phyloP scores from a whole-genome alignment of 2,113 vertebrate genomes.

The Talpa occidentalis region DNA sequence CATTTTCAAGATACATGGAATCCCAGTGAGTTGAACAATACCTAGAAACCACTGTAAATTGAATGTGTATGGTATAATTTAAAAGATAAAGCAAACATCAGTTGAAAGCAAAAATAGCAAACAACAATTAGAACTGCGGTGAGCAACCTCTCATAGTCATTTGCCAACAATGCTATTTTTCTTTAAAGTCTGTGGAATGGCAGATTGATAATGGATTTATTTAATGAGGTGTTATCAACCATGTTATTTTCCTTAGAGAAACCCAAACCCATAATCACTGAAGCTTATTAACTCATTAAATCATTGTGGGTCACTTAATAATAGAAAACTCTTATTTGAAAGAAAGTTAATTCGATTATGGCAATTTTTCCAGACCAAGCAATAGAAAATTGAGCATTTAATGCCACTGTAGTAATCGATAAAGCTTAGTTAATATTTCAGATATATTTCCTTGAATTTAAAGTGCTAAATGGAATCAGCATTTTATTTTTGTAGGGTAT shows the following conservation, averaged over 20 bases:
- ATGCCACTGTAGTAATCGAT: slow-evolving; percentile 56
- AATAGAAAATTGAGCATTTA: slow-evolving; percentile 44
- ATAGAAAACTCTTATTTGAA: neutral
- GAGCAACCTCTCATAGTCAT: neutral
- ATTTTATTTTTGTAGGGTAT: neutral
- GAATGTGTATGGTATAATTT: neutral
- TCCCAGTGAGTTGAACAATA: neutral
- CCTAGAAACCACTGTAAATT: neutral
- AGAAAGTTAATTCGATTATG: neutral
- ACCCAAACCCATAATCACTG: neutral
- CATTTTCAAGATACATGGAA: neutral
- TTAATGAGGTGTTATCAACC: slow-evolving; percentile 1
- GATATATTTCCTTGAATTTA: slow-evolving; percentile 62
- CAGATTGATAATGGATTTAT: slow-evolving; percentile 4
- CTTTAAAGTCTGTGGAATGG: neutral
- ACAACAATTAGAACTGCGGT: neutral
- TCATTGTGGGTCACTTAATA: slow-evolving; percentile 30
- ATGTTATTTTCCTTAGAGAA: slow-evolving; percentile 11
- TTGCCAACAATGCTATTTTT: neutral
- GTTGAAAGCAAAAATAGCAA: neutral
- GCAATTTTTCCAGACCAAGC: slow-evolving; percentile 28
- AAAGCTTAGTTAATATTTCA: slow-evolving; percentile 60
- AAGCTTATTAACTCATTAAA: slow-evolving; percentile 51
- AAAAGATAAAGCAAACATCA: neutral
- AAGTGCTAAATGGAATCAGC: slow-evolving; percentile 50